Percentiles rank a stretch among this genome's conserved stretches.
These are phyloP conservation scores for Proisotoma minuta DNA, from an alignment of 2,888 invertebrate species.

Conservation along the genomic window DNA sequence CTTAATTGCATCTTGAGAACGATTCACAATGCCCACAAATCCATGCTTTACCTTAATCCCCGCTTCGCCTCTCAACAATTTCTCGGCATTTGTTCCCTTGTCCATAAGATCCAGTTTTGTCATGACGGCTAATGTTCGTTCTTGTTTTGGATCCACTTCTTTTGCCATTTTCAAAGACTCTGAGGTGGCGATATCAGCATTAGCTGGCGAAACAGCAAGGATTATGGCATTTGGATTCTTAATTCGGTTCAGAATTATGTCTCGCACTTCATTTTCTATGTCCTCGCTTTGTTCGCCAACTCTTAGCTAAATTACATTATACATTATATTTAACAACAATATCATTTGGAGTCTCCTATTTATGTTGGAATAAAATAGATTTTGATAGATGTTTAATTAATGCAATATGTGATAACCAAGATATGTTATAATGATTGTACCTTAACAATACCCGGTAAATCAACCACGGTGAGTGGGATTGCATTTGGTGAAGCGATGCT, in stretches of 20 bases:
- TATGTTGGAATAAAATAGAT: not conserved
- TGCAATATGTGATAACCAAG: not conserved
- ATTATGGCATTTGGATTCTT: constrained; percentile 97
- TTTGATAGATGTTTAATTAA: not conserved
- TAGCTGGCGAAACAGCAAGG: constrained; percentile 93
- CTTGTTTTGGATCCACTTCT: constrained; percentile 91
- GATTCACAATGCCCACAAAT: constrained; percentile 96
- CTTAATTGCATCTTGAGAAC: constrained; percentile 85
- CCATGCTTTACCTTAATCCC: constrained; percentile 93
- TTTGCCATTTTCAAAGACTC: constrained; percentile 95
- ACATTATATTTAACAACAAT: not conserved
- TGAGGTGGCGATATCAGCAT: constrained; percentile 98
- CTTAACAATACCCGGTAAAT: constrained; percentile 96
- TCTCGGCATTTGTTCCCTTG: constrained; percentile 95
- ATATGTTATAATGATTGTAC: constrained; percentile 34
- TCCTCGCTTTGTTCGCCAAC: constrained; percentile 98
- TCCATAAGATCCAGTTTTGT: constrained; percentile 99
- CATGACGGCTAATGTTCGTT: constrained; percentile 87
- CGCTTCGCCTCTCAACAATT: constrained; percentile 91
- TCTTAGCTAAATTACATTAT: constrained; percentile 54
- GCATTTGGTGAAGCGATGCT: constrained; percentile 93
- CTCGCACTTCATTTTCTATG: constrained; percentile 88
- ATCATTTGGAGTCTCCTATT: not conserved
- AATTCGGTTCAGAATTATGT: constrained; percentile 82
- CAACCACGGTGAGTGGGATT: constrained; percentile 77